Base-by-base conservation (phyloP, 2,113 vertebrate genomes). In the Ciconia stormi region DNA sequence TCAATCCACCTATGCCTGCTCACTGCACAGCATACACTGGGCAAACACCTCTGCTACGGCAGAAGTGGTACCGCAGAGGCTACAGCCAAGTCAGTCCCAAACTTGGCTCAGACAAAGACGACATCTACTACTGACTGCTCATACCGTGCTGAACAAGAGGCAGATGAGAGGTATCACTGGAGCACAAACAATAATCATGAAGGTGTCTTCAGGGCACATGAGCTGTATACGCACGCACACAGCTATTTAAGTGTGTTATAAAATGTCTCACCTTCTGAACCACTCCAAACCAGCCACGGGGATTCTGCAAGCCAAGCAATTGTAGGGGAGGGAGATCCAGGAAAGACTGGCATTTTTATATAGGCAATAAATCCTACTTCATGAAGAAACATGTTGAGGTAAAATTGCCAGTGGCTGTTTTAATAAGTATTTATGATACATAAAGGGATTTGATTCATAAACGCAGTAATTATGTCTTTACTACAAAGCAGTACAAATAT, bases 341-440 rank as follows among this genome's bases (percentile, higher is more conserved):
- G 26, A 67, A 88, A 94, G 95, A 92, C 78, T 95, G 94, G 85
- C 90, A 81, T 63, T 95, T 97, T 96, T 96, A 97, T 95, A 49
- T 44, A 52, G 79, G 71, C 88, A 97, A 95, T 97, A 97, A 97
- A 97, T 97, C 90, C 94, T 92, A 40, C 88, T 96, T 97, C 97
- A 86, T 95, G 96, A 97, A 97, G 95, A 94, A 97, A 97, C 96
- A 97, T 8, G 95, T 96, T 87, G 90, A 96, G 71, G 90, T 89
- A 81, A 93, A 97, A 96, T 94, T 97, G 96, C 88, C 95, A 89
- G 92, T 89, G 94, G 94, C 96, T 97, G 95, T 89, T 97, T 97
- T 97, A 97, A 97, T 97, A 97, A 97, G 96, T 97, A 97, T 96
- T 97, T 97, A 97, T 95, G 94, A 97, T 95, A 95, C 97, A 94